These are phyloP conservation scores for Smithornis capensis DNA, from an alignment of 2,113 vertebrate genomes.

Conservation along the genomic window DNA sequence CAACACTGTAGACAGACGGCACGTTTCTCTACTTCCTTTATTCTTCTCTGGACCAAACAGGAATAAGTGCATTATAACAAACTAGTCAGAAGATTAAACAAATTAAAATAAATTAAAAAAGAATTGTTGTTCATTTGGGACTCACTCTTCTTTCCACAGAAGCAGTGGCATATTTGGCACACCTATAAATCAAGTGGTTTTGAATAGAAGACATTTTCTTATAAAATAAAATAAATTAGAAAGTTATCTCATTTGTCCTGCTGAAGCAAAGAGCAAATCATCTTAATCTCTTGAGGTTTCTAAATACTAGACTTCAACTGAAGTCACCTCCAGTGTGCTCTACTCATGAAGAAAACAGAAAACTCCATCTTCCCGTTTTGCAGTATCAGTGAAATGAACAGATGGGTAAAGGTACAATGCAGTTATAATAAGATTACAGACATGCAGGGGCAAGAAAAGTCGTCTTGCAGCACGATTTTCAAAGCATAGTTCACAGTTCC, in stretches of 20 bases:
- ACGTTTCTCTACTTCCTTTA: neutral
- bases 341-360: neutral
- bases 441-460: neutral
- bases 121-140: neutral
- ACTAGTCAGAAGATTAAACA: neutral
- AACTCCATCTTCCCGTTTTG: neutral
- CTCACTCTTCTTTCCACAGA: neutral
- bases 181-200: neutral
- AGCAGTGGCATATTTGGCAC: neutral
- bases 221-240: neutral
- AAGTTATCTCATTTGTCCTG: neutral
- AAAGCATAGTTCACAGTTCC: neutral
- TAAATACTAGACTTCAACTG: neutral
- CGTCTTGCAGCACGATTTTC: neutral
- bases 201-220: neutral
- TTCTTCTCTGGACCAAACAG: neutral
- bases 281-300: neutral
- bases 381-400: neutral
- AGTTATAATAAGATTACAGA: neutral
- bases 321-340: neutral
- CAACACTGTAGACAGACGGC: neutral
- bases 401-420: neutral
- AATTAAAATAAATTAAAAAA: neutral
- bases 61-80: neutral
- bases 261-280: neutral